Percentiles rank a stretch among this genome's conserved stretches.
Conservation (phyloP, 1,140 invertebrate species). For the Pseudomyrmex flavicornis region DNA sequence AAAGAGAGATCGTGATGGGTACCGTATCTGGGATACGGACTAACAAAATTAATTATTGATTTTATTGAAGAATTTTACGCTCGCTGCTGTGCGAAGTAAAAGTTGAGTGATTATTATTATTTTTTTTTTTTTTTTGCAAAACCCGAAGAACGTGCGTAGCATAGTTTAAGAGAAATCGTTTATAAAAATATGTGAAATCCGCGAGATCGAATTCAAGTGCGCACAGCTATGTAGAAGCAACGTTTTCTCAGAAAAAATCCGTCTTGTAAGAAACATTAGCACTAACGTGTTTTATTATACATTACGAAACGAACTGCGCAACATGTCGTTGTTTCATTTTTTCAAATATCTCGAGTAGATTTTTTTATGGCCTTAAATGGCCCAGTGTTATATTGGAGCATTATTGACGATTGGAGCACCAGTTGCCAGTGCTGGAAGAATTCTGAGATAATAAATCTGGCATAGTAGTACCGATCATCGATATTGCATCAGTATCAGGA, state of each 20-base stretch:
- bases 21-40: slow-evolving; percentile 80
- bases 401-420: too few relatives aligned
- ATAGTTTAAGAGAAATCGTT: neutral
- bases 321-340: too few relatives aligned
- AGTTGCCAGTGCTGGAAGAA: too few relatives aligned
- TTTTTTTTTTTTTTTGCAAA: slow-evolving; percentile 36
- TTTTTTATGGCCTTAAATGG: too few relatives aligned
- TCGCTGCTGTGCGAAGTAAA: slow-evolving; percentile 66
- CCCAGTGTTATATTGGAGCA: too few relatives aligned
- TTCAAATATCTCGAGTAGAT: too few relatives aligned
- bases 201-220: neutral
- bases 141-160: slow-evolving; percentile 33
- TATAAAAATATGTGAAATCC: slow-evolving; percentile 27
- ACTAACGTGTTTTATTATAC: neutral
- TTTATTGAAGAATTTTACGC: slow-evolving; percentile 82
- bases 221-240: neutral
- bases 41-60: slow-evolving; percentile 84
- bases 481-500: too few relatives aligned
- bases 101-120: slow-evolving; percentile 71
- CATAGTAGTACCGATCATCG: too few relatives aligned
- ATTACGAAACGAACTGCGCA: neutral
- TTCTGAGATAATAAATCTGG: too few relatives aligned
- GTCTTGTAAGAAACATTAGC: slow-evolving; percentile 4
- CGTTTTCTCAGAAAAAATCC: slow-evolving; percentile 3
- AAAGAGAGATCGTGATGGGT: slow-evolving; percentile 77